phyloP scores from a whole-genome alignment of 2,113 vertebrate genomes.

The Craseonycteris thonglongyai region DNA sequence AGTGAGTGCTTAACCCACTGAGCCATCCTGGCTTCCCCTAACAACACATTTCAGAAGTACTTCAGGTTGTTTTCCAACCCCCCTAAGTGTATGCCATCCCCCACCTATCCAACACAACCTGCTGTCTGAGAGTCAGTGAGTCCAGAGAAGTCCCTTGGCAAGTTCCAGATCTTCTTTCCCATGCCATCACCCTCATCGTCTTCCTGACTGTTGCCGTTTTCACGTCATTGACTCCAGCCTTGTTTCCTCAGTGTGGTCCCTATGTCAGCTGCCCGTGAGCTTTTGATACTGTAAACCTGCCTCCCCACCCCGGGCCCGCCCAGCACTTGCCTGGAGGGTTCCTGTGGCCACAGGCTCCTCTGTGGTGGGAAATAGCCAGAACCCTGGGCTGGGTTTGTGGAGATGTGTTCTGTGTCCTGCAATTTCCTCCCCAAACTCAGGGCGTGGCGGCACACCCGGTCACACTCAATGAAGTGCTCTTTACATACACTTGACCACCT shows the following conservation, averaged over 20 bases:
- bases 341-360: not conserved
- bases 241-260: too few species aligned
- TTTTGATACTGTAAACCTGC: not conserved
- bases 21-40: too few species aligned
- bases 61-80: not conserved
- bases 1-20: too few species aligned
- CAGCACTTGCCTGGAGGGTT: not conserved
- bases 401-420: too few species aligned
- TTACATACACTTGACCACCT: not conserved
- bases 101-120: not conserved
- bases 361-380: not conserved
- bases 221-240: accelerated
- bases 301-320: not conserved
- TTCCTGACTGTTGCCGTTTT: not conserved
- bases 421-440: not conserved
- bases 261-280: not conserved
- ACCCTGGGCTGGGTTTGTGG: accelerated
- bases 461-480: not conserved
- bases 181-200: not conserved
- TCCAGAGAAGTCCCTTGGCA: not conserved
- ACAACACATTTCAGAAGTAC: not conserved
- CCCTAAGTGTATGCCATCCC: not conserved
- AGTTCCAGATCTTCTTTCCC: not conserved
- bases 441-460: not conserved
- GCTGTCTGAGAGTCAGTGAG: not conserved